A percentile compares a stretch with the other conserved stretches of the same genome.
These are phyloP conservation scores for Micromussa lordhowensis DNA, from an alignment of 92 coral and sea anemone genomes.

Conservation along the genomic window DNA sequence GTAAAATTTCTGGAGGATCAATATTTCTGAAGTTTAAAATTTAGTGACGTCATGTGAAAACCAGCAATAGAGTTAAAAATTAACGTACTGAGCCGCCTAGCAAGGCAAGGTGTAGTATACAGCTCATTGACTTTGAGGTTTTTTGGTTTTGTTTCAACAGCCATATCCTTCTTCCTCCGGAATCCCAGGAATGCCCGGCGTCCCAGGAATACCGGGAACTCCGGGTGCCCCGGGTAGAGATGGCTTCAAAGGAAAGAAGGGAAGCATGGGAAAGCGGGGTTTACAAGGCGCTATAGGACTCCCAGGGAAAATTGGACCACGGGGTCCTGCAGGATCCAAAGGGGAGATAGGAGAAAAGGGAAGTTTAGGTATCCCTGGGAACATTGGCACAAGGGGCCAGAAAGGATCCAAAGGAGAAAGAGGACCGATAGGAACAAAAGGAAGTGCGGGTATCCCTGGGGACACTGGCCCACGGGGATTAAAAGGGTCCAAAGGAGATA, in stretches of 20 bases:
- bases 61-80: no score
- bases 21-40: no score
- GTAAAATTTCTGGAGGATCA: no score
- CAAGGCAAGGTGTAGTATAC: no score
- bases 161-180: not conserved
- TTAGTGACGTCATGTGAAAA: no score
- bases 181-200: slow-evolving; percentile 5
- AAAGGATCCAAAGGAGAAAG: not conserved
- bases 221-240: not conserved
- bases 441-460: not conserved
- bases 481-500: not conserved
- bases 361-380: not conserved
- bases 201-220: slow-evolving; percentile 2
- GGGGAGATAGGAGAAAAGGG: slow-evolving; percentile 1
- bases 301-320: slow-evolving; percentile 2
- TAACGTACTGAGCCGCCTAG: no score
- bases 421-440: not conserved
- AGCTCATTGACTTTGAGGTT: no score
- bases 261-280: not conserved
- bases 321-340: not conserved
- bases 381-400: not conserved
- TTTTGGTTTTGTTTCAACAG: not conserved
- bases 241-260: not conserved
- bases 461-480: not conserved
- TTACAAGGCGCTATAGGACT: not conserved